Evolutionary conservation across 2,113 vertebrate species (phyloP).

Genomic region (Proterorhinus semilunaris): DNA sequence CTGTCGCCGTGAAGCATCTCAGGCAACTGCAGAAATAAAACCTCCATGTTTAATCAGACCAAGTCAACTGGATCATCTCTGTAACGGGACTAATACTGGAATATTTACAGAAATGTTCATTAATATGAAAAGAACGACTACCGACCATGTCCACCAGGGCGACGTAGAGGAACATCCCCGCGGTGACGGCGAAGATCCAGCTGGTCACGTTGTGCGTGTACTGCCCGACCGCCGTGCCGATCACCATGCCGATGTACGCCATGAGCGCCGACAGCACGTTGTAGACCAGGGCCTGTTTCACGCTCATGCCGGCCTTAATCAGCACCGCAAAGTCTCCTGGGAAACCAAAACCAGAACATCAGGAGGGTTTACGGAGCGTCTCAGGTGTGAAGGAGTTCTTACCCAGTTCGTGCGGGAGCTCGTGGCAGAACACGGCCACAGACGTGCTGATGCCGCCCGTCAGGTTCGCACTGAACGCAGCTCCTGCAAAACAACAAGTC

Average conservation of each 20-base stretch:
- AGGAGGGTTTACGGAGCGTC: too few species aligned
- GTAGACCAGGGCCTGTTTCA: constrained; percentile 96
- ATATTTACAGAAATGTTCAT: too few species aligned
- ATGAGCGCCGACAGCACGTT: constrained; percentile 96
- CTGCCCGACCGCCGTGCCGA: constrained; percentile 94
- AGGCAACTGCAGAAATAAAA: constrained; percentile 79
- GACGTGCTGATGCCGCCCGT: constrained; percentile 97
- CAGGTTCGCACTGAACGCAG: constrained; percentile 93
- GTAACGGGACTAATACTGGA: too few species aligned
- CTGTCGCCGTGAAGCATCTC: constrained; percentile 98
- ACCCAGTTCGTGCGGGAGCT: constrained; percentile 98
- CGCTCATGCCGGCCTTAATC: constrained; percentile 95
- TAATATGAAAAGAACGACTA: too few species aligned
- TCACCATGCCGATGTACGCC: constrained; percentile 95
- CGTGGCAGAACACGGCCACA: constrained; percentile 97
- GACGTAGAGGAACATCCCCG: constrained; percentile 99
- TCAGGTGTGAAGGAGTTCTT: constrained; percentile 37
- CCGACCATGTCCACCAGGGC: constrained; percentile 96
- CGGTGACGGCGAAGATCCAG: constrained; percentile 97
- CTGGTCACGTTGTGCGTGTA: constrained; percentile 93
- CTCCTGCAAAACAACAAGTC: constrained; percentile 74
- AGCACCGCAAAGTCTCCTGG: constrained; percentile 97
- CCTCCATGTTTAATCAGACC: too few species aligned
- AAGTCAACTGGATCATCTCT: too few species aligned
- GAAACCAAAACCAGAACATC: background rate